A percentile compares a stretch with the other conserved stretches of the same genome.
Evolutionary conservation across 2,797 vertebrate genomes (phyloP).

Genomic region (Hybognathus amarus): DNA sequence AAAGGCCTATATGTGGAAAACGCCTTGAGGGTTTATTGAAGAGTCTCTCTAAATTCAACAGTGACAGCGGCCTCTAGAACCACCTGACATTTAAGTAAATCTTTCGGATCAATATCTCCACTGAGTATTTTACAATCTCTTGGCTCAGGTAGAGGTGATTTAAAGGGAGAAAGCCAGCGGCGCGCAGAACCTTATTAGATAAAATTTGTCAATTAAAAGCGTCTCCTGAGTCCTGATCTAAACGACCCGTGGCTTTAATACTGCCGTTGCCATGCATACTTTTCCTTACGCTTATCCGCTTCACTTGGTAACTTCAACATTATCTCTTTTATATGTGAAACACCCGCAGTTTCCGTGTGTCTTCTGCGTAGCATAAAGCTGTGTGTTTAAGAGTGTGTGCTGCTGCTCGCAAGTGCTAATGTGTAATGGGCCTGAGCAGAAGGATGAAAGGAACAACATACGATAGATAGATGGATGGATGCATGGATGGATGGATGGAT

Average conservation of each 20-base stretch:
- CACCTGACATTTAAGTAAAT: slow-evolving; percentile 60
- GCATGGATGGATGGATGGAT: too few species aligned
- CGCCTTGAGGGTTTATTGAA: slow-evolving; percentile 51
- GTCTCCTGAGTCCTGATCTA: slow-evolving; percentile 36
- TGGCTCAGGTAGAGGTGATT: slow-evolving; percentile 56
- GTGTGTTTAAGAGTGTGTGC: slow-evolving; percentile 39
- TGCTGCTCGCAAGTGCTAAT: not conserved
- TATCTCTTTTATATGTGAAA: slow-evolving; percentile 26
- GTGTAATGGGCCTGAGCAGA: not conserved
- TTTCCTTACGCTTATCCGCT: not conserved
- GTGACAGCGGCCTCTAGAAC: slow-evolving; percentile 49
- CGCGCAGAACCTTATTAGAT: slow-evolving; percentile 51
- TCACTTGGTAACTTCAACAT: slow-evolving; percentile 10
- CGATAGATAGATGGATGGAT: not conserved
- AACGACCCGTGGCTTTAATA: slow-evolving; percentile 47
- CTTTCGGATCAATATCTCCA: slow-evolving; percentile 58
- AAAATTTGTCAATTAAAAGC: slow-evolving; percentile 55
- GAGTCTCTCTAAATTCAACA: slow-evolving; percentile 58
- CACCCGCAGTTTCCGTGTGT: not conserved
- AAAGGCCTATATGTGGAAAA: slow-evolving; percentile 36
- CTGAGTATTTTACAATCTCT: slow-evolving; percentile 58
- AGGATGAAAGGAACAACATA: not conserved
- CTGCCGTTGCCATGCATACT: slow-evolving; percentile 23
- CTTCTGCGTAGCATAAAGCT: slow-evolving; percentile 52
- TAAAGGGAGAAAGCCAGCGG: slow-evolving; percentile 48